phyloP scores from a whole-genome alignment of 2,888 invertebrate species.

The Himalopsyche japonica region DNA sequence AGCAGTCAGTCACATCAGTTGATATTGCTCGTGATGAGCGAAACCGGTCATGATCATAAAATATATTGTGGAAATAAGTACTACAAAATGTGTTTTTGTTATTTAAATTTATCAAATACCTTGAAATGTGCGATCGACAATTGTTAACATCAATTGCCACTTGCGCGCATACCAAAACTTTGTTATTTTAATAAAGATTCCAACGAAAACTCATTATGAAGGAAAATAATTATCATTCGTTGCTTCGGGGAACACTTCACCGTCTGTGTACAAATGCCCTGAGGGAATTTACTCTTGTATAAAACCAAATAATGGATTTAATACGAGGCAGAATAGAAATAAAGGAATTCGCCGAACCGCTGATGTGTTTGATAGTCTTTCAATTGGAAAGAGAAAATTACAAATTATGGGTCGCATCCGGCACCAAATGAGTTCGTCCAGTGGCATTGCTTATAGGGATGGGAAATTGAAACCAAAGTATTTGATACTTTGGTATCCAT shows the following conservation, averaged over 20 bases:
- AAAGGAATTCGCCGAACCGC: background rate
- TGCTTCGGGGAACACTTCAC: background rate
- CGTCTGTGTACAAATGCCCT: background rate
- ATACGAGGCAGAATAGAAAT: background rate
- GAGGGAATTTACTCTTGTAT: background rate
- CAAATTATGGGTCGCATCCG: background rate
- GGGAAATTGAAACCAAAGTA: background rate
- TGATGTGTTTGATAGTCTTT: background rate
- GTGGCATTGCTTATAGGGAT: background rate
- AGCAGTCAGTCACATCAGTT: too few relatives aligned
- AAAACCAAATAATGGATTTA: background rate
- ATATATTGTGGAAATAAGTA: too few relatives aligned
- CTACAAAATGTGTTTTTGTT: too few relatives aligned
- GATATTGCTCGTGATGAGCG: too few relatives aligned
- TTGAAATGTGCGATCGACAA: too few relatives aligned
- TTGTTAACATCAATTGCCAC: too few relatives aligned
- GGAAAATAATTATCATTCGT: background rate
- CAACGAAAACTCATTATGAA: background rate
- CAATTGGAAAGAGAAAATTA: background rate
- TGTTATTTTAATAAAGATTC: too few relatives aligned
- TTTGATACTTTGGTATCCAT: too few relatives aligned
- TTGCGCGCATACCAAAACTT: too few relatives aligned
- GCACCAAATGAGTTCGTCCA: background rate
- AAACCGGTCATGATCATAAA: too few relatives aligned
- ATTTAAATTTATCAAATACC: too few relatives aligned